Percentiles rank a stretch among this genome's conserved stretches.
Conservation (phyloP, 2,888 invertebrate genomes). For the Muscina levida region DNA sequence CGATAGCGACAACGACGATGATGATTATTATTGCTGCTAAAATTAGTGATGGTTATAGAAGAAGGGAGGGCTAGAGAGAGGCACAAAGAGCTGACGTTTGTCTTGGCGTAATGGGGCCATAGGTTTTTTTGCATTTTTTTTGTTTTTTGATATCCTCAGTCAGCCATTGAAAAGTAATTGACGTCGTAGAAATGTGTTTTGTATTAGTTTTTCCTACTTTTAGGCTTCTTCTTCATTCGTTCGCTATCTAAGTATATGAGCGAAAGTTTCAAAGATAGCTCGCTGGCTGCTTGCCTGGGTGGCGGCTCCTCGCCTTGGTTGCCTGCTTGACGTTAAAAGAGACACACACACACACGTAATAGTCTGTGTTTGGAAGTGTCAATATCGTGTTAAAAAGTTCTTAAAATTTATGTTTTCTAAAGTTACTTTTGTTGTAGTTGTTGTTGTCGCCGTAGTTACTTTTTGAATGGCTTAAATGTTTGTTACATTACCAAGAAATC, state of each 20-base stretch:
- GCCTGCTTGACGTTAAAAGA: no score
- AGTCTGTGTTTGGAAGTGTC: constrained; percentile 62
- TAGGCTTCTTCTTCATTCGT: neutral
- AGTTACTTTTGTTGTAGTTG: constrained; percentile 10
- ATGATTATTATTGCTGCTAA: neutral
- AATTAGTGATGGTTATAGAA: no score
- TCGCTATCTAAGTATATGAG: neutral
- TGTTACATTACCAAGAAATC: constrained; percentile 56
- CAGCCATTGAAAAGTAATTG: constrained; percentile 21
- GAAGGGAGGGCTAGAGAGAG: constrained; percentile 24
- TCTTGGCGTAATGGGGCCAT: constrained; percentile 3
- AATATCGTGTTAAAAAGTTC: constrained; percentile 65
- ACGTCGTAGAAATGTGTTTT: constrained; percentile 32
- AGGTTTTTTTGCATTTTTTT: no score
- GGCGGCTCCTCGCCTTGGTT: no score
- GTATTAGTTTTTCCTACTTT: constrained; percentile 7
- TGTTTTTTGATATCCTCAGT: constrained; percentile 3
- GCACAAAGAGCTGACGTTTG: constrained; percentile 18
- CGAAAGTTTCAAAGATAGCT: neutral
- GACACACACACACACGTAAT: neutral
- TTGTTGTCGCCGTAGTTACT: constrained; percentile 36
- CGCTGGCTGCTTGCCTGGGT: neutral
- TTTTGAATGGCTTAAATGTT: constrained; percentile 54
- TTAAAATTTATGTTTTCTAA: constrained; percentile 43
- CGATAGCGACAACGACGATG: constrained; percentile 36